These are phyloP conservation scores for Eilema griseolum DNA, from an alignment of 2,888 invertebrate genomes.

Conservation along the genomic window DNA sequence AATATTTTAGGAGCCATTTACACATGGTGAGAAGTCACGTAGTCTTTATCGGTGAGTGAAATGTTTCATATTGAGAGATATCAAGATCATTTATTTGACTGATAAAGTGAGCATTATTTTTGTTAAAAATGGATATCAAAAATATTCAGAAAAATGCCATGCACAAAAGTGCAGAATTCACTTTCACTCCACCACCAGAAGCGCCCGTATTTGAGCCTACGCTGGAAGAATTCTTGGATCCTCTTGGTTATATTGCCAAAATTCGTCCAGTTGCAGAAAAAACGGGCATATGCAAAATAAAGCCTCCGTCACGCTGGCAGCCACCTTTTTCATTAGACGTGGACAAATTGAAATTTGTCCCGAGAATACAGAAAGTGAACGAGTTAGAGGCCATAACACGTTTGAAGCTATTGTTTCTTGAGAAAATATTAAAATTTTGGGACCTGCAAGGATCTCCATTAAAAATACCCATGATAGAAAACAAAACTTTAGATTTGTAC, in stretches of 20 bases:
- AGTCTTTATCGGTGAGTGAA: slow-evolving; percentile 63
- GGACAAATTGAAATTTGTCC: slow-evolving; percentile 87
- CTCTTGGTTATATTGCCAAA: slow-evolving; percentile 91
- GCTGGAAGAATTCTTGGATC: slow-evolving; percentile 91
- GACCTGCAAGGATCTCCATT: slow-evolving; percentile 89
- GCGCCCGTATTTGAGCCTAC: slow-evolving; percentile 91
- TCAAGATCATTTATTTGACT: slow-evolving; percentile 32
- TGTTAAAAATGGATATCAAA: slow-evolving; percentile 76
- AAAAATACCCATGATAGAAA: slow-evolving; percentile 90
- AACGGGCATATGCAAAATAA: slow-evolving; percentile 92
- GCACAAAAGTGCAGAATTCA: slow-evolving; percentile 84
- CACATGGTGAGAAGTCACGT: slow-evolving; percentile 85
- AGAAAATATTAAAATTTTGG: slow-evolving; percentile 92
- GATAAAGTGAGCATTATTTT: slow-evolving; percentile 24
- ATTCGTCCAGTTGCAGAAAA: slow-evolving; percentile 91
- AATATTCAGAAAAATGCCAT: slow-evolving; percentile 85
- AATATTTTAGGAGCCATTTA: slow-evolving; percentile 81
- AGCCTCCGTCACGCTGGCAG: slow-evolving; percentile 91
- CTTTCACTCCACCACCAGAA: slow-evolving; percentile 87
- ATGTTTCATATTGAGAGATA: slow-evolving; percentile 49
- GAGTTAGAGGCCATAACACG: slow-evolving; percentile 90
- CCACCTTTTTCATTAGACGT: slow-evolving; percentile 93
- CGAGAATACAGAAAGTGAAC: slow-evolving; percentile 85
- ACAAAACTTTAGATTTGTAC: slow-evolving; percentile 90
- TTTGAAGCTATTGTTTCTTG: slow-evolving; percentile 91